Percentiles rank a stretch among this genome's conserved stretches.
Evolutionary conservation across 2,888 invertebrate species (phyloP).

Genomic region (Tillus elongatus): DNA sequence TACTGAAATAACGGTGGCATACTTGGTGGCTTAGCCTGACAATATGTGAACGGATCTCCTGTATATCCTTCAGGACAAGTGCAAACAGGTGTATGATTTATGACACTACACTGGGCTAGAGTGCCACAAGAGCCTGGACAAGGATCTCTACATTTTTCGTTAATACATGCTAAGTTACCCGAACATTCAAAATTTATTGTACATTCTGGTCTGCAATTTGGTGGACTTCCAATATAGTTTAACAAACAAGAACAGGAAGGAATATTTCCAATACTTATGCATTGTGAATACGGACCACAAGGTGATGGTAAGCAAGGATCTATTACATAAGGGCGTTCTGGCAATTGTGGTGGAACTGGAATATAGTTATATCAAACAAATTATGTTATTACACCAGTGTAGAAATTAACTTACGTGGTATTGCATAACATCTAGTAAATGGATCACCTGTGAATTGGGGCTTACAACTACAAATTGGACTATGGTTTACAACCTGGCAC

Average conservation of each 20-base stretch:
- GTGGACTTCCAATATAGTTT: slow-evolving; percentile 62
- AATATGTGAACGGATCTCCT: slow-evolving; percentile 68
- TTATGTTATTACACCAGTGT: too few relatives aligned
- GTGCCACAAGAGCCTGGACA: slow-evolving; percentile 68
- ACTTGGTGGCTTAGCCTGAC: slow-evolving; percentile 42
- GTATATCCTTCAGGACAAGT: slow-evolving; percentile 58
- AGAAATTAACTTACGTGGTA: slow-evolving; percentile 40
- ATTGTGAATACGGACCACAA: slow-evolving; percentile 60
- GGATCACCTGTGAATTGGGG: slow-evolving; percentile 58
- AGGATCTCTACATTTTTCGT: slow-evolving; percentile 63
- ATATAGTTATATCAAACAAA: slow-evolving; percentile 11
- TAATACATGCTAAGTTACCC: slow-evolving; percentile 60
- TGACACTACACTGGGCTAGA: slow-evolving; percentile 60
- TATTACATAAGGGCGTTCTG: slow-evolving; percentile 14
- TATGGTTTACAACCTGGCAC: slow-evolving; percentile 52
- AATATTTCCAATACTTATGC: slow-evolving; percentile 44
- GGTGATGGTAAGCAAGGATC: slow-evolving; percentile 63
- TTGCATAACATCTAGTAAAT: slow-evolving; percentile 56
- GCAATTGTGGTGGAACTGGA: slow-evolving; percentile 25
- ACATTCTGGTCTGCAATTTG: slow-evolving; percentile 69
- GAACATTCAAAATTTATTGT: slow-evolving; percentile 62
- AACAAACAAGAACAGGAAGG: slow-evolving; percentile 57
- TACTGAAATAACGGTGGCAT: slow-evolving; percentile 13
- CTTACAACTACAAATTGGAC: slow-evolving; percentile 59
- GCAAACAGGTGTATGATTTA: slow-evolving; percentile 67